phyloP scores from a whole-genome alignment of 2,888 invertebrate genomes.

The Chloroclysta siterata region DNA sequence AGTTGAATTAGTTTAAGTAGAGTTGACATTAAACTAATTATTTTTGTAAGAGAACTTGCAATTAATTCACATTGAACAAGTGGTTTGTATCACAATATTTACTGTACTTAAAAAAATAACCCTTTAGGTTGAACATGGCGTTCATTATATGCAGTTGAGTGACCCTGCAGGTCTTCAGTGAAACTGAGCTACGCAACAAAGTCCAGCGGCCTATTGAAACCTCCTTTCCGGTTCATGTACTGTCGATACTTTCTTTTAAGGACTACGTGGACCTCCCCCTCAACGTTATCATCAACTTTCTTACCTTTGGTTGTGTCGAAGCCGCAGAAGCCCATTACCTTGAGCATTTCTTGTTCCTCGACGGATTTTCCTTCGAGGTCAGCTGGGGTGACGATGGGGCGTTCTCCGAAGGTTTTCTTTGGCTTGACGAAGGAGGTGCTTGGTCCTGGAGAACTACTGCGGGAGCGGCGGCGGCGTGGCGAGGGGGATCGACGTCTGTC shows the following conservation, averaged over 20 bases:
- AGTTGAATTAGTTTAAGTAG: too few relatives aligned
- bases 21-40: too few relatives aligned
- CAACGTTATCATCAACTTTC: slow-evolving; percentile 96
- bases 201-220: slow-evolving; percentile 98
- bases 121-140: slow-evolving; percentile 33
- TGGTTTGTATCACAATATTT: slow-evolving; percentile 54
- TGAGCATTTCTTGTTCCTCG: slow-evolving; percentile 97
- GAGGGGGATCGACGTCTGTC: slow-evolving; percentile 65
- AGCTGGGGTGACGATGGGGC: slow-evolving; percentile 90
- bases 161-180: slow-evolving; percentile 41
- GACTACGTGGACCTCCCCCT: slow-evolving; percentile 97
- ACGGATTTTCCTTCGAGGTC: slow-evolving; percentile 95
- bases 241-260: slow-evolving; percentile 98
- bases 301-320: slow-evolving; percentile 99
- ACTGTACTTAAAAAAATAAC: slow-evolving; percentile 26
- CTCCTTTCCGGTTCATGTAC: slow-evolving; percentile 99
- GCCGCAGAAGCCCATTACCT: slow-evolving; percentile 97
- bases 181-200: slow-evolving; percentile 91
- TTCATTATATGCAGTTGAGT: slow-evolving; percentile 21
- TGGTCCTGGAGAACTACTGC: slow-evolving; percentile 69
- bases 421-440: slow-evolving; percentile 72
- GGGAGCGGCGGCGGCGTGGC: slow-evolving; percentile 64
- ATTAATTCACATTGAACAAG: slow-evolving; percentile 45
- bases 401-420: slow-evolving; percentile 79
- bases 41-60: background rate